Evolutionary conservation across 2,113 vertebrate species (phyloP).

Genomic region (Casuarius casuarius): DNA sequence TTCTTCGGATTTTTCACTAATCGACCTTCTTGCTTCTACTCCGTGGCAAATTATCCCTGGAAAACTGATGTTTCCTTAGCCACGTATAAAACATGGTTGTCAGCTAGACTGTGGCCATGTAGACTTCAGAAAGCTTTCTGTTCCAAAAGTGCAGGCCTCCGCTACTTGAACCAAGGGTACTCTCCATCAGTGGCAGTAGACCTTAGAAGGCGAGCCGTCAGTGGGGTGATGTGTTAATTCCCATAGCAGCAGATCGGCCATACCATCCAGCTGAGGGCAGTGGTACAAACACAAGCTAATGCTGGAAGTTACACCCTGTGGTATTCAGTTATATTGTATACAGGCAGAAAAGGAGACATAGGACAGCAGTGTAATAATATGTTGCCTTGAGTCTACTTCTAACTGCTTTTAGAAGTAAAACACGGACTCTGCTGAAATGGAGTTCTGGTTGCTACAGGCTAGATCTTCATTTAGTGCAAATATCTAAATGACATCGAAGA

Average conservation of each 20-base stretch:
- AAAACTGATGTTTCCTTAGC: background rate
- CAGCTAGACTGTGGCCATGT: background rate
- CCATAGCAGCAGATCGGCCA: rapidly evolving
- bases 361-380: constrained; percentile 36
- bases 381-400: constrained; percentile 64
- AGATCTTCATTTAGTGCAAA: constrained; percentile 23
- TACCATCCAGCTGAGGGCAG: background rate
- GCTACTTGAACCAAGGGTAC: background rate
- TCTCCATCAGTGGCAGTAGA: constrained; percentile 13
- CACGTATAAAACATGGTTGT: background rate
- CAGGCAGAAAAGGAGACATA: constrained; percentile 37
- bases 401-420: constrained; percentile 32
- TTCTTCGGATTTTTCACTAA: constrained; percentile 12
- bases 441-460: constrained; percentile 7
- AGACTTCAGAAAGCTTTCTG: constrained; percentile 19
- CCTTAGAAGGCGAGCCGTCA: background rate
- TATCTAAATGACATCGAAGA: constrained; percentile 16
- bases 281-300: background rate
- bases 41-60: background rate
- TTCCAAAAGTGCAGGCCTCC: background rate
- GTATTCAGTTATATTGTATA: background rate
- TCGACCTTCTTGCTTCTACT: background rate
- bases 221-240: background rate
- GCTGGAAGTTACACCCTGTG: background rate
- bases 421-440: constrained; percentile 39